Evolutionary conservation across 1,140 invertebrate genomes (phyloP).

Genomic region (Scaptodrosophila lebanonensis): DNA sequence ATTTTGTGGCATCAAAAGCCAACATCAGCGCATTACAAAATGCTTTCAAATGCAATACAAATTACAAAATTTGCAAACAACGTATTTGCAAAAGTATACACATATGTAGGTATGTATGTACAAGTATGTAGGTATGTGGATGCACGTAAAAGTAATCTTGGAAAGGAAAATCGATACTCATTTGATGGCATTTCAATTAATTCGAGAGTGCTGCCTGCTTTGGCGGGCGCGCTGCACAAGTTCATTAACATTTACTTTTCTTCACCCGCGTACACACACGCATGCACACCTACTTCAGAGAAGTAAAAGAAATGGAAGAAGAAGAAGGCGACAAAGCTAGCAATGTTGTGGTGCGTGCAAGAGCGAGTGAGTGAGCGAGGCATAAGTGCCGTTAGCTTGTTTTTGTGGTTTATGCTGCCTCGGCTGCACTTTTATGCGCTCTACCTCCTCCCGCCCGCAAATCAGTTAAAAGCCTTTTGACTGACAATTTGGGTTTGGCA

Average conservation of each 20-base stretch:
- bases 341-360: no score
- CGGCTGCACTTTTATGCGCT: slow-evolving; percentile 45
- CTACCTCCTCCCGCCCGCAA: slow-evolving; percentile 8
- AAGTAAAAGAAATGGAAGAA: slow-evolving; percentile 4
- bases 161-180: slow-evolving; percentile 23
- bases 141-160: background rate
- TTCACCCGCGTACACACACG: background rate
- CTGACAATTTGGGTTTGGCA: slow-evolving; percentile 56
- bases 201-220: slow-evolving; percentile 11
- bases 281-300: background rate
- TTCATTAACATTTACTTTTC: slow-evolving; percentile 29
- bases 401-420: slow-evolving; percentile 45
- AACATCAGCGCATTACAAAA: no score
- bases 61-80: no score
- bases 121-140: no score
- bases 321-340: no score
- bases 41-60: no score
- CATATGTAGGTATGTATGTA: no score
- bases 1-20: no score
- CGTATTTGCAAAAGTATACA: background rate
- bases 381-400: slow-evolving; percentile 14
- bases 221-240: slow-evolving; percentile 13
- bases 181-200: slow-evolving; percentile 41
- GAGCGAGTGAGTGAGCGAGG: no score
- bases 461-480: slow-evolving; percentile 33